Evolutionary conservation across 2,797 vertebrate species (phyloP).

Genomic region (Rhodeus uyekii): DNA sequence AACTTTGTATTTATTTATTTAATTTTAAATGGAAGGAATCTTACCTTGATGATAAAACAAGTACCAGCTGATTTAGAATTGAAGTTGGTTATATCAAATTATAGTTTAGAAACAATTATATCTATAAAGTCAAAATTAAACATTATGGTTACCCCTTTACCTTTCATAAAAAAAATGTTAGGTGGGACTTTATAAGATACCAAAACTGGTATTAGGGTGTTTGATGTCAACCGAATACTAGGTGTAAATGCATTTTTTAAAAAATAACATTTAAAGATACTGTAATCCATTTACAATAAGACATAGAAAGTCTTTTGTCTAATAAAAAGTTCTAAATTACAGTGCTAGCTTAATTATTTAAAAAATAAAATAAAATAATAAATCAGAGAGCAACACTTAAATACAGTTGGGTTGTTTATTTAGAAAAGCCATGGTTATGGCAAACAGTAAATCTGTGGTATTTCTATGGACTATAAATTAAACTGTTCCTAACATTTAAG

Average conservation of each 20-base stretch:
- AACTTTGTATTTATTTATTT: not conserved
- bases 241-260: not conserved
- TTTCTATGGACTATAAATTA: not conserved
- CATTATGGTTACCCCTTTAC: not conserved
- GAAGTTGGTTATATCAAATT: not conserved
- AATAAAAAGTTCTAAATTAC: not conserved
- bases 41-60: slow-evolving; percentile 13
- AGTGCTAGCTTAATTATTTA: not conserved
- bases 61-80: not conserved
- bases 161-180: not conserved
- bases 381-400: not conserved
- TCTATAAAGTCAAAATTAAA: not conserved
- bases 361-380: not conserved
- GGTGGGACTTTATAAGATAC: not conserved
- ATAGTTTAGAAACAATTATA: not conserved
- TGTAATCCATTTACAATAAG: not conserved
- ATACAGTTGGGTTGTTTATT: slow-evolving; percentile 26
- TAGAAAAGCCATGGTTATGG: slow-evolving; percentile 15
- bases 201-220: not conserved
- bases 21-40: not conserved
- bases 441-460: not conserved
- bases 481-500: not conserved
- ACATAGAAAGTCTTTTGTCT: not conserved
- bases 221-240: not conserved
- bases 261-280: not conserved